These are phyloP conservation scores for Mus minutoides DNA, from an alignment of 2,797 vertebrate species.

Conservation along the genomic window DNA sequence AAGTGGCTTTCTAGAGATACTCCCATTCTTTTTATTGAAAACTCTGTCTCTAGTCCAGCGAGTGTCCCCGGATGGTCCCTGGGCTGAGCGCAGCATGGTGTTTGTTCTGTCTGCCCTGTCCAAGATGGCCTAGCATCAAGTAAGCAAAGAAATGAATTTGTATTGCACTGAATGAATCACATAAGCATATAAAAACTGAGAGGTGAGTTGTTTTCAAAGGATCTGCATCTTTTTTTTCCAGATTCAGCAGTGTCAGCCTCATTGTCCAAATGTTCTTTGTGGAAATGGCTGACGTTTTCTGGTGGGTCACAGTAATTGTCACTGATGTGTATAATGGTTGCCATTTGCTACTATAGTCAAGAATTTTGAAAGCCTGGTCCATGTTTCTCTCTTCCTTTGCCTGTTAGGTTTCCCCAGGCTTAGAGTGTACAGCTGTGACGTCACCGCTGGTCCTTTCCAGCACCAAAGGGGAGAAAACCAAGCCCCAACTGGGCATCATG, in stretches of 20 bases:
- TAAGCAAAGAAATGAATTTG: conserved; percentile 27
- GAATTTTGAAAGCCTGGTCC: background rate
- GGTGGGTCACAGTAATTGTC: background rate
- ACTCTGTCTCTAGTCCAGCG: background rate
- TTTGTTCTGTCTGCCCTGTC: conserved; percentile 3
- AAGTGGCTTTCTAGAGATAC: background rate
- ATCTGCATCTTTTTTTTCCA: background rate
- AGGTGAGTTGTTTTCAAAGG: conserved; percentile 11
- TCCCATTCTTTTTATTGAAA: conserved; percentile 35
- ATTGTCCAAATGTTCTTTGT: background rate
- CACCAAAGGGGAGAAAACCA: background rate
- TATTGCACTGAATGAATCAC: background rate
- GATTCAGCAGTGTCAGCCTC: background rate
- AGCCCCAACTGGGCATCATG: background rate
- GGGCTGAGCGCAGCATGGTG: background rate
- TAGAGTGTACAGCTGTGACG: background rate
- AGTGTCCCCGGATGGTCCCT: background rate
- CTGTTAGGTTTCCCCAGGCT: background rate
- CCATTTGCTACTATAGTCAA: background rate
- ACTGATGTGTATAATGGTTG: background rate
- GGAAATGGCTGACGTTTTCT: background rate
- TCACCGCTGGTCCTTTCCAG: background rate
- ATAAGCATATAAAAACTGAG: background rate
- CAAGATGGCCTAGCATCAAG: background rate
- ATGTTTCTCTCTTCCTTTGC: background rate